Conservation (phyloP, 2,113 vertebrate species). For the Melanerpes aurifrons region DNA sequence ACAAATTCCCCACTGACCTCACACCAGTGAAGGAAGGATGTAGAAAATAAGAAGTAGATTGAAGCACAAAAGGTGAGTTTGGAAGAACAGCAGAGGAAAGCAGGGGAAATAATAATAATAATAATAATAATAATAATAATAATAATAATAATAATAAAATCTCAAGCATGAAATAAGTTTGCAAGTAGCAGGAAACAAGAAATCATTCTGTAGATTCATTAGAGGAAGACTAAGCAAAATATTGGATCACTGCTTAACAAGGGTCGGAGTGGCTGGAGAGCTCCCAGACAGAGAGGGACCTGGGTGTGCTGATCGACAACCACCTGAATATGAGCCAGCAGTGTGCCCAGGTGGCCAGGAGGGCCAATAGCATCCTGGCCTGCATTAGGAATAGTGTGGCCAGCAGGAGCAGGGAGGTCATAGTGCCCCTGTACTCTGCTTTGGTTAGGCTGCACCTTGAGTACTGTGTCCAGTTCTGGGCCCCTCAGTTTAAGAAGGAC, state of each 20-base stretch:
- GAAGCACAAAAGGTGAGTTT: not conserved
- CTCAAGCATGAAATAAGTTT: not conserved
- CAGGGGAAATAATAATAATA: not conserved
- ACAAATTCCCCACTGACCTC: not conserved
- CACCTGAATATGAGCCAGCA: no score
- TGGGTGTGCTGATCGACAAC: no score
- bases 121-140: not conserved
- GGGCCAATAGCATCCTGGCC: no score
- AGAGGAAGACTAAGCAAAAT: slow-evolving; percentile 45
- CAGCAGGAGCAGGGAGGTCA: no score
- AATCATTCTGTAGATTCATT: slow-evolving; percentile 47
- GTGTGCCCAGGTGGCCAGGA: no score
- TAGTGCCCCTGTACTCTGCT: no score
- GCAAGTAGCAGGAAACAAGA: slow-evolving; percentile 13
- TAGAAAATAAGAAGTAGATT: not conserved
- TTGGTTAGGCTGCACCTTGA: no score
- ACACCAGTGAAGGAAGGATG: not conserved
- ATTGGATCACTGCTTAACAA: slow-evolving; percentile 1
- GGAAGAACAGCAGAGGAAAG: not conserved
- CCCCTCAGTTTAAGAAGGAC: no score
- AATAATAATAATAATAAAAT: not conserved
- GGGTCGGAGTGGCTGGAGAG: no score
- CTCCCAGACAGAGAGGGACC: no score
- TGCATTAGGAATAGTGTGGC: no score
- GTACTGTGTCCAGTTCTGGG: no score